Conservation (phyloP, 2,888 invertebrate species). For the Apodemia zela region DNA sequence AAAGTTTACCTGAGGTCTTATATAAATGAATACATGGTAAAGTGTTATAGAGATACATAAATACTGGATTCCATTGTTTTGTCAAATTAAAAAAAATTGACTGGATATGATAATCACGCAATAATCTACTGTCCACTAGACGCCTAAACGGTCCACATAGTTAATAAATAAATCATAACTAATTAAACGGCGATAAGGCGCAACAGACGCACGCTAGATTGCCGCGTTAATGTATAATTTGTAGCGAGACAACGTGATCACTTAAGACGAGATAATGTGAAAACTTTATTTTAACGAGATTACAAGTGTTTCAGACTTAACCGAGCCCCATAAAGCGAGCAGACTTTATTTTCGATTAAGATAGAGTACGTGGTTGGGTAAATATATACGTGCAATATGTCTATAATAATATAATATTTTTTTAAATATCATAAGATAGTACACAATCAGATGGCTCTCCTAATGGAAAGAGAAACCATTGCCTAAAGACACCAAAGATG, state of each 20-base stretch:
- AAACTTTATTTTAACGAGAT: constrained; percentile 5
- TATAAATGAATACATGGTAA: not conserved
- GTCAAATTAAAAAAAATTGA: too few relatives aligned
- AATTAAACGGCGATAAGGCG: not conserved
- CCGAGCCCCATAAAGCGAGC: not conserved
- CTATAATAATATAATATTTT: not conserved
- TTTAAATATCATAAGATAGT: too few relatives aligned
- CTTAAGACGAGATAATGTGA: constrained; percentile 3
- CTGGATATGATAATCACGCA: not conserved
- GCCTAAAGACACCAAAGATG: too few relatives aligned
- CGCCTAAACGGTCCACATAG: not conserved
- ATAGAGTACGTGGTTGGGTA: not conserved
- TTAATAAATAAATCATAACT: constrained; percentile 9
- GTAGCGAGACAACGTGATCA: not conserved
- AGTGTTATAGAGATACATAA: not conserved
- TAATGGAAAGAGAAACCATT: too few relatives aligned
- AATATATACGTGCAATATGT: too few relatives aligned
- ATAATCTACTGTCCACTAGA: not conserved
- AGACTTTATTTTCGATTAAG: not conserved
- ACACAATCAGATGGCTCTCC: too few relatives aligned
- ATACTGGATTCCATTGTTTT: not conserved
- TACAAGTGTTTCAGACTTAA: not conserved
- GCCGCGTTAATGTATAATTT: constrained; percentile 4
- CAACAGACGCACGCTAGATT: not conserved
- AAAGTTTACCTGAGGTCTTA: too few relatives aligned